These are phyloP conservation scores for Leucoraja erinaceus DNA, from an alignment of 2,113 vertebrate genomes.

Conservation along the genomic window DNA sequence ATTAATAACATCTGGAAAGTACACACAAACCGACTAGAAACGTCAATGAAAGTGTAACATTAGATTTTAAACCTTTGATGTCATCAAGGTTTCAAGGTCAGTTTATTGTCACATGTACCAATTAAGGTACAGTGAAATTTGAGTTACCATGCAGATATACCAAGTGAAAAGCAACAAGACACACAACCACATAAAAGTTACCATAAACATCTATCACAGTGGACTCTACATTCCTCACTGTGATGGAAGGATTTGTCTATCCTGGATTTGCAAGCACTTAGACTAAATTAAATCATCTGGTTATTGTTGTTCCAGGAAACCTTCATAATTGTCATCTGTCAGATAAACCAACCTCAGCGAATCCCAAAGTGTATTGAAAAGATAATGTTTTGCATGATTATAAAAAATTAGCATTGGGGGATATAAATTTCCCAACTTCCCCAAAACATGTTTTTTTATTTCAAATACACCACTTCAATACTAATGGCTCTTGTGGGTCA, in stretches of 20 bases:
- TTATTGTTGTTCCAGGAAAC: background rate
- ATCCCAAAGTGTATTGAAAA: background rate
- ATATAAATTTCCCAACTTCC: background rate
- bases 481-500: background rate
- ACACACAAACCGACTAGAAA: background rate
- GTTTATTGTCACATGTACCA: too few relatives aligned
- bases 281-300: conserved; percentile 25
- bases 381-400: background rate
- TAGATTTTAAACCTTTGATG: background rate
- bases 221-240: too few relatives aligned
- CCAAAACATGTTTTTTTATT: background rate
- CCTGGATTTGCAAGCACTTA: conserved; percentile 6
- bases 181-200: too few relatives aligned
- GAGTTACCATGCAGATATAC: too few relatives aligned
- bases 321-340: background rate
- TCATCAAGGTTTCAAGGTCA: background rate
- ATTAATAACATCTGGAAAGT: background rate
- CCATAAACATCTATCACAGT: too few relatives aligned
- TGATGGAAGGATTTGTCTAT: background rate
- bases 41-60: background rate
- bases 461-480: background rate
- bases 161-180: too few relatives aligned
- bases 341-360: background rate
- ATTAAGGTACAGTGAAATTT: too few relatives aligned
- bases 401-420: background rate